phyloP scores from a whole-genome alignment of 2,888 invertebrate species.

The Rhagium mordax region DNA sequence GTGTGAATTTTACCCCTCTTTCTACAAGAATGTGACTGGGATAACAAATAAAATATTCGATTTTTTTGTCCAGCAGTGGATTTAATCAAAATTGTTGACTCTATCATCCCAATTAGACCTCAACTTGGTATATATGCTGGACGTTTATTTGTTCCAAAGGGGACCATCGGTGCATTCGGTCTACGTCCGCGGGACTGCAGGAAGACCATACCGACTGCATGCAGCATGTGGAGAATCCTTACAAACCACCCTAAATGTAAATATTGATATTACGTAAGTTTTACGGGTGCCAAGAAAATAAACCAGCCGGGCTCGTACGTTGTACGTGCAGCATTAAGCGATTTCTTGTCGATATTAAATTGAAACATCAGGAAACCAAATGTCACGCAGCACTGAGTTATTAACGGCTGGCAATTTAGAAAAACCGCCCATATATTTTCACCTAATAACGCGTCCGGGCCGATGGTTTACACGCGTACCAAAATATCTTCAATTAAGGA shows the following conservation, averaged over 20 bases:
- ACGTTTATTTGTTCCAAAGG: background rate
- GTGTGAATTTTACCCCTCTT: too few species aligned
- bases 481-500: background rate
- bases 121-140: too few species aligned
- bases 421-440: background rate
- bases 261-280: background rate
- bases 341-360: background rate
- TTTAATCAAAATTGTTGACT: too few species aligned
- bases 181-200: background rate
- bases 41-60: too few species aligned
- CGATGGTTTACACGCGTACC: background rate
- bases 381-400: background rate
- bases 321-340: background rate
- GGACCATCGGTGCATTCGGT: background rate
- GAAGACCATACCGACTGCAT: background rate
- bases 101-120: too few species aligned
- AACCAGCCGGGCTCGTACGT: background rate
- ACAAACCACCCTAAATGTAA: background rate
- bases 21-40: too few species aligned
- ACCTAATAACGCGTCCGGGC: background rate
- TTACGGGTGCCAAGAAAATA: background rate
- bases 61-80: too few species aligned
- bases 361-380: background rate
- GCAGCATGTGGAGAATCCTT: background rate
- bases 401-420: background rate